These are phyloP conservation scores for Apamea crenata DNA, from an alignment of 2,888 invertebrate genomes.

Conservation along the genomic window DNA sequence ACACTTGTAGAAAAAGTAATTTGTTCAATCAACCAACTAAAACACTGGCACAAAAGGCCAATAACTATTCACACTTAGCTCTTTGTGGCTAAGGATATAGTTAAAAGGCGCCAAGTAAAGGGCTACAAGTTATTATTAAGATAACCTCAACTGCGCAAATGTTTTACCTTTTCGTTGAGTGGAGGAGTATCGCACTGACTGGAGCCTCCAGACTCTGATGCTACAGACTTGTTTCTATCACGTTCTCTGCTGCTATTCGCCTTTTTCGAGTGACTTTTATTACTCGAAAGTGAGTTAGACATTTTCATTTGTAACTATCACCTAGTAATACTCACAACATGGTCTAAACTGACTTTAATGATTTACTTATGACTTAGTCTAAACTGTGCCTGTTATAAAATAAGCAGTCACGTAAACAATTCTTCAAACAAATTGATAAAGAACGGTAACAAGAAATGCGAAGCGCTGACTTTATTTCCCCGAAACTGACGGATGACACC, in stretches of 20 bases:
- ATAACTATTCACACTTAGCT: not conserved
- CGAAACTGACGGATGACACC: constrained; percentile 49
- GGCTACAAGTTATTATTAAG: constrained; percentile 30
- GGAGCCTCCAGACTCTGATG: constrained; percentile 87
- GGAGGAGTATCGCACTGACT: constrained; percentile 89
- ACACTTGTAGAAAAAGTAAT: not conserved
- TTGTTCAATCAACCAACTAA: not conserved
- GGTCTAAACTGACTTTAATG: constrained; percentile 20
- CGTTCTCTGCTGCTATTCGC: constrained; percentile 82
- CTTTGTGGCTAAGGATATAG: not conserved
- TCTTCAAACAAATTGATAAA: constrained; percentile 56
- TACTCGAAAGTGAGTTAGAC: constrained; percentile 81
- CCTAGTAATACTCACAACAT: constrained; percentile 59
- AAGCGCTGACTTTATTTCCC: constrained; percentile 58
- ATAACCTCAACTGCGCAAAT: constrained; percentile 26
- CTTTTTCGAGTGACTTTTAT: constrained; percentile 84
- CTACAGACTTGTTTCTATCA: constrained; percentile 84
- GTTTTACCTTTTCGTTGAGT: constrained; percentile 84
- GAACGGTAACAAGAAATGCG: constrained; percentile 55
- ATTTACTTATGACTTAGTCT: constrained; percentile 34
- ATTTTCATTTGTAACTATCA: constrained; percentile 69
- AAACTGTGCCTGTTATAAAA: constrained; percentile 42
- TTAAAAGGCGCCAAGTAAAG: constrained; percentile 43
- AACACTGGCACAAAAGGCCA: not conserved
- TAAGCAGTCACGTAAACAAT: constrained; percentile 60